These are phyloP conservation scores for Brachirus orientalis DNA, from an alignment of 2,113 vertebrate species.

Conservation along the genomic window DNA sequence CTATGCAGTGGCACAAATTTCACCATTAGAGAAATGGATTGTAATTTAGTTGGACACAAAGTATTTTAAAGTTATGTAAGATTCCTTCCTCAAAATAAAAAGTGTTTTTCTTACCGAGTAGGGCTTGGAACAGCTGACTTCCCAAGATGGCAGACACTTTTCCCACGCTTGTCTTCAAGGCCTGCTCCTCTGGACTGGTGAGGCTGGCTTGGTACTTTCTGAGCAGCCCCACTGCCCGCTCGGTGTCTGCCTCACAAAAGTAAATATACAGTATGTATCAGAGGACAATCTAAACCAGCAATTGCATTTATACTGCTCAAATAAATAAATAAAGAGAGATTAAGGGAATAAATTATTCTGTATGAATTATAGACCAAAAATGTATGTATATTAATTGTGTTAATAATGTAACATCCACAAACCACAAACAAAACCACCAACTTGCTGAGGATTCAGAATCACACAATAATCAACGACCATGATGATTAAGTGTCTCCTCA, in stretches of 20 bases:
- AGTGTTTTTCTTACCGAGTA: constrained; percentile 84
- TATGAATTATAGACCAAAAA: too few relatives aligned
- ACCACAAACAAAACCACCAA: too few relatives aligned
- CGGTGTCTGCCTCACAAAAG: constrained; percentile 82
- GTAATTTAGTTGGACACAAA: constrained; percentile 4
- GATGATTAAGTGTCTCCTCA: too few relatives aligned
- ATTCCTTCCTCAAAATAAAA: constrained; percentile 19
- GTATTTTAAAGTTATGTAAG: constrained; percentile 11
- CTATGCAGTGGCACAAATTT: neutral
- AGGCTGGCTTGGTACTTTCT: constrained; percentile 86
- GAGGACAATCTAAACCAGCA: neutral
- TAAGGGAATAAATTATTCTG: too few relatives aligned
- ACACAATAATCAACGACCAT: neutral
- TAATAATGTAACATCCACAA: too few relatives aligned
- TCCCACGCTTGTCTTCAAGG: constrained; percentile 85
- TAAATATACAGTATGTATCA: constrained; percentile 35
- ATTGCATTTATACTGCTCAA: too few relatives aligned
- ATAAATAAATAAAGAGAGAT: too few relatives aligned
- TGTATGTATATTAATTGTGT: too few relatives aligned
- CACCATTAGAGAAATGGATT: neutral
- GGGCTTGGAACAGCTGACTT: constrained; percentile 89
- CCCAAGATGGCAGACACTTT: constrained; percentile 87
- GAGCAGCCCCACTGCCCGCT: constrained; percentile 86
- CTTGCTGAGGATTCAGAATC: too few relatives aligned
- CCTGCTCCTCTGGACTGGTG: constrained; percentile 84